Conservation (phyloP, 1,140 invertebrate genomes). For the Drosophila micromelanica region DNA sequence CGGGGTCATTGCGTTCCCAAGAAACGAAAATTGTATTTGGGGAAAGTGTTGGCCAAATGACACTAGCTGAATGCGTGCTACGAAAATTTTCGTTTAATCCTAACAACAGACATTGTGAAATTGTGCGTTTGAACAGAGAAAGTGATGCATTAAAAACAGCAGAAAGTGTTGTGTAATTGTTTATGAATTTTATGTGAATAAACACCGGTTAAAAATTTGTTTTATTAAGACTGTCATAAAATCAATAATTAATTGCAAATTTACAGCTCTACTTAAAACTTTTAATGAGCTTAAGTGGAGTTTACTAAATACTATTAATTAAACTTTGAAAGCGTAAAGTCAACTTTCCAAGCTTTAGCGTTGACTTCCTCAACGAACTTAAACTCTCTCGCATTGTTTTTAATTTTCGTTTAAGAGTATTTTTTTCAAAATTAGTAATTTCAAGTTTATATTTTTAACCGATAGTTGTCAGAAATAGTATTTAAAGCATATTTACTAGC, state of each 20-base stretch:
- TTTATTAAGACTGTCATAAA: neutral
- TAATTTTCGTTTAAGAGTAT: neutral
- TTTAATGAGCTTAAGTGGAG: too few species aligned
- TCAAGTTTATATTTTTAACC: too few species aligned
- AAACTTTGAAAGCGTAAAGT: neutral
- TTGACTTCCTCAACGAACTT: neutral
- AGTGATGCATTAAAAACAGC: too few species aligned
- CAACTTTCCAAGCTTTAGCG: neutral
- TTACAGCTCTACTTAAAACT: neutral
- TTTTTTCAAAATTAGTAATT: too few species aligned
- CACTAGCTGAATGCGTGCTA: neutral
- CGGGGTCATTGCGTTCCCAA: neutral
- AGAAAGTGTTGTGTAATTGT: too few species aligned
- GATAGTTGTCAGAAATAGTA: too few species aligned
- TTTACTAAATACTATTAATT: too few species aligned
- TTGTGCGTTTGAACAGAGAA: too few species aligned
- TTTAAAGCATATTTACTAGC: too few species aligned
- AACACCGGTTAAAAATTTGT: neutral
- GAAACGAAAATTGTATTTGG: neutral
- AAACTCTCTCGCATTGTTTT: neutral
- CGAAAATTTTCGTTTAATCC: neutral
- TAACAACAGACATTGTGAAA: neutral
- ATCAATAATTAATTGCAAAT: neutral
- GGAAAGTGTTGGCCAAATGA: conserved; percentile 2
- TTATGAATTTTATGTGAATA: too few species aligned